Evolutionary conservation across 2,888 invertebrate genomes (phyloP), one percentile per base, ranked within the genome.

Genomic region (Drosophila maculinotata): DNA sequence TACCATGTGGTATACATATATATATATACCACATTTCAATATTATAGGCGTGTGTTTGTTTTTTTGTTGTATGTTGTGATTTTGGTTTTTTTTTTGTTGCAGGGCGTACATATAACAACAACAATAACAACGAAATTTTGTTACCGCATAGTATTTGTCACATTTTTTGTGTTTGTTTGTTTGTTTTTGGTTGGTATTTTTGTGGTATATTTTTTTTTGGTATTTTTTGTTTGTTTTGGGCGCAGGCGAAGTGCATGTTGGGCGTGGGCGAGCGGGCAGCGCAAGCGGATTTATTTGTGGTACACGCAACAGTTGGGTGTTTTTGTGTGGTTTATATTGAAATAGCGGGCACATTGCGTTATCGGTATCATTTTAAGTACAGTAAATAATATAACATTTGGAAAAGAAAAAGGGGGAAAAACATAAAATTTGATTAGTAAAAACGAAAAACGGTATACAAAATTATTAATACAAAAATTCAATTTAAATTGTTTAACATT

Each of bases 311-410:
- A 28, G 23, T 26, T 36, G 31, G 45, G 35, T 53, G 49, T 48
- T n/a, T n/a, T n/a, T 20, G 20, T 20, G 20, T 20, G 20, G 48
- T 54, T 36, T 63, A 58, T 52, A 30, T 53, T 48, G 31, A 48
- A 38, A 44, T 69, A 48, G 67, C 54, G 73, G 54, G 69, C 65
- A 69, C 35, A 54, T 65, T 52, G 66, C 56, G 57, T 95, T 45
- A 56, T 93, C 91, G 93, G 94, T 92, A 94, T 94, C 94, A 57
- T 38, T 68, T 58, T 39, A 62, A 58, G 30, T 45, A 45, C n/a
- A 31, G 31, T 17, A 69, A 49, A 58, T 3, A 62, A 62, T 67
- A 70, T 62, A 57, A 54, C 53, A 73, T 68, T 70, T 69, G 51
- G 75, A 74, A 71, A 79, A 72, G 60, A 74, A 67, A 79, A 76